Evolutionary conservation across 2,113 vertebrate species (phyloP).

Genomic region (Leucoraja erinaceus): DNA sequence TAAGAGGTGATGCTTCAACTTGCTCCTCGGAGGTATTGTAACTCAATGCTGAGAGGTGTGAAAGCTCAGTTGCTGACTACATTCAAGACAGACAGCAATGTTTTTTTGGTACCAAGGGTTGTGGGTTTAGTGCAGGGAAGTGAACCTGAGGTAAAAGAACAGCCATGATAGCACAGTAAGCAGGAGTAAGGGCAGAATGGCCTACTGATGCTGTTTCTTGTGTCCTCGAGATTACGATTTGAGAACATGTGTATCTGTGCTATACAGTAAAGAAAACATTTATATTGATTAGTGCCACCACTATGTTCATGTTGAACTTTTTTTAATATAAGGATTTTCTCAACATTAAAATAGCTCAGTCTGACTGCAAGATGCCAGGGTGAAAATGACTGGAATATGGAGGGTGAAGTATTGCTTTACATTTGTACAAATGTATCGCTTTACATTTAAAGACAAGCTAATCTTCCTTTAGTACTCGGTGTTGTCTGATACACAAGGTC

Average conservation of each 20-base stretch:
- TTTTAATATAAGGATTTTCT: not conserved
- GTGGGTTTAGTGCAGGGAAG: no score
- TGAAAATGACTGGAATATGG: not conserved
- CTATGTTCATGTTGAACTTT: not conserved
- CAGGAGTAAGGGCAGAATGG: no score
- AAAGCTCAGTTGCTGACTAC: no score
- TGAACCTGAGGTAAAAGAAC: no score
- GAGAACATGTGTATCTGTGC: not conserved
- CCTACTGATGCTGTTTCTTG: no score
- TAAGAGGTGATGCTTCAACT: slow-evolving; percentile 9
- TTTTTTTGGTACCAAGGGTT: no score
- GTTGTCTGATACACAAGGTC: slow-evolving; percentile 8
- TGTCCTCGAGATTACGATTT: not conserved
- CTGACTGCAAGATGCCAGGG: not conserved
- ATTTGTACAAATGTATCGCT: not conserved
- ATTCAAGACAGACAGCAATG: no score
- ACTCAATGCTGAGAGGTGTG: no score
- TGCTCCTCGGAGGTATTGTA: not conserved
- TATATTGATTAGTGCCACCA: not conserved
- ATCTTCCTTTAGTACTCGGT: not conserved
- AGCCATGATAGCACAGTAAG: no score
- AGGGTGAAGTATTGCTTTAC: not conserved
- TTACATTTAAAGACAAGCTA: slow-evolving; percentile 1
- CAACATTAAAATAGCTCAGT: not conserved
- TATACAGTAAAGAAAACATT: not conserved